phyloP scores from a whole-genome alignment of 2,888 invertebrate genomes.

The Baronia brevicornis region DNA sequence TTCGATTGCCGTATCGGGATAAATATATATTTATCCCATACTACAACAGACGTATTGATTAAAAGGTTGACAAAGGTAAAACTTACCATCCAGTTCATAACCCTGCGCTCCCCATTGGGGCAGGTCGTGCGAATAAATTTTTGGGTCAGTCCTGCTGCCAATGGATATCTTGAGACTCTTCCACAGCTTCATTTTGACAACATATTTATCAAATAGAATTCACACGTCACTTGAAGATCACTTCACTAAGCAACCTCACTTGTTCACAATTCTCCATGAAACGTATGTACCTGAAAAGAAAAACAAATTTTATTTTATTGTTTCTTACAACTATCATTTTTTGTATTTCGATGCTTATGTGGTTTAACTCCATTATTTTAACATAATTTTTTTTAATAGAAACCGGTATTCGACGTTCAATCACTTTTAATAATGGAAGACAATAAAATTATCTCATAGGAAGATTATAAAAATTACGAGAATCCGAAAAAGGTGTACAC shows the following conservation, averaged over 20 bases:
- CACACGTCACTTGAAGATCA: conserved; percentile 19
- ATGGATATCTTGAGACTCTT: conserved; percentile 70
- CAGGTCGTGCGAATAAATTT: conserved; percentile 52
- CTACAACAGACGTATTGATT: too few species aligned
- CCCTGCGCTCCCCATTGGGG: conserved; percentile 66
- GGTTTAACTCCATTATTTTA: too few species aligned
- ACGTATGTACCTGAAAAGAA: conserved; percentile 10
- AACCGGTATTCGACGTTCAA: too few species aligned
- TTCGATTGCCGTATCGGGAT: too few species aligned
- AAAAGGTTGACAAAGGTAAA: background rate
- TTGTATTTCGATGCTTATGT: too few species aligned
- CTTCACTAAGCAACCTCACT: conserved; percentile 22
- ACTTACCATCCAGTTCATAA: conserved; percentile 61
- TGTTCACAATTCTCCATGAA: background rate
- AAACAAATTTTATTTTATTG: background rate
- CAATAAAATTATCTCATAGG: too few species aligned
- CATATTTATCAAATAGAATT: conserved; percentile 42
- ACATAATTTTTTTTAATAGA: too few species aligned
- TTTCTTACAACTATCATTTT: background rate
- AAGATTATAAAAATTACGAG: too few species aligned
- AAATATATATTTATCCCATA: too few species aligned
- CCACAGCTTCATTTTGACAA: conserved; percentile 71
- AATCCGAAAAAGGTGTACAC: too few species aligned
- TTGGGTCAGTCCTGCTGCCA: conserved; percentile 58
- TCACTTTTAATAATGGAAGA: too few species aligned